Percentiles rank a stretch among this genome's conserved stretches.
Evolutionary conservation across 2,113 vertebrate genomes (phyloP).

Genomic region (Petroica traversi): DNA sequence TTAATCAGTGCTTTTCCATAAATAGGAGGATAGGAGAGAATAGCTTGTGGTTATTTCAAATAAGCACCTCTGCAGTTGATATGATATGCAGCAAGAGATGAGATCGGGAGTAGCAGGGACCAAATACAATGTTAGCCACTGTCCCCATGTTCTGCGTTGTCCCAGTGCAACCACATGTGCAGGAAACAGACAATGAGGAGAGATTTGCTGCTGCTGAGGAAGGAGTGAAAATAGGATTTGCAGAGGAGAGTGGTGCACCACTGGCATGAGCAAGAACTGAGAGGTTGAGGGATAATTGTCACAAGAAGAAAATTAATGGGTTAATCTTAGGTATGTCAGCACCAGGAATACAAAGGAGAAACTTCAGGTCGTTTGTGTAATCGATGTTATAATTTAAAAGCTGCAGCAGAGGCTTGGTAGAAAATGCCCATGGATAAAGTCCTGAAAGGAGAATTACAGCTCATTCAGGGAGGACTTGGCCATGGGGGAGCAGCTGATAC

Average conservation of each 20-base stretch:
- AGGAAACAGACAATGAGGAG: not conserved
- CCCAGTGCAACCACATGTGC: not conserved
- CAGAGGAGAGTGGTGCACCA: not conserved
- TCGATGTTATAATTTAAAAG: not conserved
- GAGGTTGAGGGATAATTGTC: not conserved
- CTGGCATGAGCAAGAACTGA: not conserved
- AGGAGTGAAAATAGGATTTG: not conserved
- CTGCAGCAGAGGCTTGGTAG: not conserved
- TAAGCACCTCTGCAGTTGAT: not conserved
- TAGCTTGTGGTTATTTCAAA: conserved; percentile 6
- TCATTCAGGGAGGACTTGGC: not conserved
- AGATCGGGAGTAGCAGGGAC: not conserved
- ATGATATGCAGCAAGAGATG: not conserved
- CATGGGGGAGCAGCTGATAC: rapidly evolving
- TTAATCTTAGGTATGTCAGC: not conserved
- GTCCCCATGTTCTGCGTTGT: rapidly evolving
- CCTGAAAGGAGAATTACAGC: not conserved
- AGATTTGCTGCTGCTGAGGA: not conserved
- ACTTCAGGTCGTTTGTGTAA: not conserved
- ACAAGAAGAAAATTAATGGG: not conserved
- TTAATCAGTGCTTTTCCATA: conserved; percentile 71
- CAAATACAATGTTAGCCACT: not conserved
- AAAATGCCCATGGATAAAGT: not conserved
- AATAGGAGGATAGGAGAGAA: conserved; percentile 40
- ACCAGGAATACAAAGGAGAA: not conserved